phyloP scores from a whole-genome alignment of 1,140 invertebrate species.

The Drosophila subpulchrella region DNA sequence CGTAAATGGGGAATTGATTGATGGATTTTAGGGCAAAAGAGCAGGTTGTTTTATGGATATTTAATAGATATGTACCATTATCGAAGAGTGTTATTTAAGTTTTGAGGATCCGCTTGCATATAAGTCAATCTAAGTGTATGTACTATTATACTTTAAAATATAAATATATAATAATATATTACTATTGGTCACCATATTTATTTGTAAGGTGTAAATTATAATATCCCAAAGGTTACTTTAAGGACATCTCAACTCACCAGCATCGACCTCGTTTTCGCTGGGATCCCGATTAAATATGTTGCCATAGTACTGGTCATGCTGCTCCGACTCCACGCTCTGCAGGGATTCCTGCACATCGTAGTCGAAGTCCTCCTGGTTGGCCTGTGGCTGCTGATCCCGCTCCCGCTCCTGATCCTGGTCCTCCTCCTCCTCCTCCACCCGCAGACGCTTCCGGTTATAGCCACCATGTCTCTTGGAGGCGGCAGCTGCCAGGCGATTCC shows the following conservation, averaged over 20 bases:
- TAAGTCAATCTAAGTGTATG: too few relatives aligned
- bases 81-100: constrained; percentile 1
- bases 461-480: constrained; percentile 46
- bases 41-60: not conserved
- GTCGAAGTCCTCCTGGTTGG: constrained; percentile 74
- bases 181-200: not conserved
- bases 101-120: too few relatives aligned
- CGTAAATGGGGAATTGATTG: constrained; percentile 22
- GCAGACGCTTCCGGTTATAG: constrained; percentile 8
- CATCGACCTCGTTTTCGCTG: constrained; percentile 81
- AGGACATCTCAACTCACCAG: constrained; percentile 55
- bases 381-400: constrained; percentile 45
- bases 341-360: constrained; percentile 84
- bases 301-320: constrained; percentile 85
- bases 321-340: constrained; percentile 88
- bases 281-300: constrained; percentile 81
- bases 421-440: constrained; percentile 37
- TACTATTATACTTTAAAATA: not conserved
- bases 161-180: not conserved
- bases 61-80: not conserved
- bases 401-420: constrained; percentile 28
- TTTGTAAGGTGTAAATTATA: not conserved
- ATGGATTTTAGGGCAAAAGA: constrained; percentile 6
- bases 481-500: constrained; percentile 59
- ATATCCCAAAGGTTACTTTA: too few relatives aligned